Base-by-base conservation (phyloP, 2,888 invertebrate genomes). In the Eledone cirrhosa region DNA sequence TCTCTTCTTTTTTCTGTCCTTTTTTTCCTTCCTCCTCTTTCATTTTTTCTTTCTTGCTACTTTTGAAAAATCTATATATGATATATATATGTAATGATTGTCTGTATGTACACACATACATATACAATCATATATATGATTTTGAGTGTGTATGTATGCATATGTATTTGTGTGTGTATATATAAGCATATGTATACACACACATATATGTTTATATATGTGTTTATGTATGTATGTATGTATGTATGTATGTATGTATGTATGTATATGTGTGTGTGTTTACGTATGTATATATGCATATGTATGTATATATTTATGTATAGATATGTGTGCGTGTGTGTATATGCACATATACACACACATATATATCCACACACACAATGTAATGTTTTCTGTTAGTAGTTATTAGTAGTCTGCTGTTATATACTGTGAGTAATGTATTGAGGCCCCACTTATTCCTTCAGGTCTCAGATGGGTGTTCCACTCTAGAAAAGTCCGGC, bases 391-490 rank as follows among this genome's bases (percentile, higher is more conserved):
- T 16, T 53, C 13, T 53, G 19, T 16, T 53, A 53, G 53, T 59
- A n/a, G 59, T 59, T 59, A 22, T 59, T n/a, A 22, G 59, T 59
- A n/a, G 22, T 59, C 3, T 59, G 59, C 13, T 59, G 59, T 59
- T 59, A n/a, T 53, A 19, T 59, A 24, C 22, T 59, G 4, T 59
- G 59, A 59, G 24, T n/a, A 59, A 59, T 59, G 22, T n/a, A 7
- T 24, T n/a, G 22, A 59, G 24, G 13, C 22, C 59, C 22, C 24
- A 24, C 24, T 59, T 59, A 22, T 59, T 33, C 81, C 79, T 48
- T 81, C 81, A 31, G 79, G 63, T 63, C 63, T 27, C 63, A 63
- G 27, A 63, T 63, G 63, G 31, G 22, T 69, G 59, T 31, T 80
- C 79, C 22, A 27, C n/a, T 13, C 80, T 78, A 74, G 72, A 78